A percentile compares a stretch with the other conserved stretches of the same genome.
Conservation (phyloP, 2,113 vertebrate genomes). For the Marmota monax region DNA sequence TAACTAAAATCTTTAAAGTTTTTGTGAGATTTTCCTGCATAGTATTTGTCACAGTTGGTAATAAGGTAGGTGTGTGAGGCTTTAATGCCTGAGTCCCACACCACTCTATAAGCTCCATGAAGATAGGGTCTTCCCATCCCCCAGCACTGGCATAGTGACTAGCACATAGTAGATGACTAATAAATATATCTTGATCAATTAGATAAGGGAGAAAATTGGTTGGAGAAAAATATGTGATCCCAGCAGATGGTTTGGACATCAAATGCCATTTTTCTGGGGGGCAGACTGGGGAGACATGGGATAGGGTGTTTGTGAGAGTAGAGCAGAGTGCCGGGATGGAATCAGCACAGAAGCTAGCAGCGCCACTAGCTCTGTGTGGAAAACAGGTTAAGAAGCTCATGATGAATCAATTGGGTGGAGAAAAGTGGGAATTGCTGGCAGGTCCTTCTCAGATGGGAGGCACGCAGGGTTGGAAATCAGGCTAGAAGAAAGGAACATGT, state of each 20-base stretch:
- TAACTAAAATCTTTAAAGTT: neutral
- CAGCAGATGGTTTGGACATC: neutral
- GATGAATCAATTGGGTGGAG: neutral
- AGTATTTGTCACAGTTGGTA: neutral
- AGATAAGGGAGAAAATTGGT: neutral
- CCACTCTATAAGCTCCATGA: neutral
- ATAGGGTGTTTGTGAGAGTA: neutral
- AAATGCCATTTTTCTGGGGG: neutral
- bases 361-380: neutral
- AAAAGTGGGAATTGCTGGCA: neutral
- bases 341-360: neutral
- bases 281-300: neutral
- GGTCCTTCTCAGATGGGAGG: neutral
- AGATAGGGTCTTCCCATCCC: neutral
- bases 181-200: neutral
- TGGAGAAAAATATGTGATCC: neutral
- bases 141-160: neutral
- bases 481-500: neutral
- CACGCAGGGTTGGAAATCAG: neutral
- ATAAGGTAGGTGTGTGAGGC: neutral
- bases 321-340: neutral
- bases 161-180: neutral
- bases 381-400: neutral
- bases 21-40: neutral
- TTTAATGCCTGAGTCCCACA: neutral